Percentiles rank a stretch among this genome's conserved stretches.
phyloP scores from a whole-genome alignment of 2,113 vertebrate genomes.

The Apodemus speciosus region DNA sequence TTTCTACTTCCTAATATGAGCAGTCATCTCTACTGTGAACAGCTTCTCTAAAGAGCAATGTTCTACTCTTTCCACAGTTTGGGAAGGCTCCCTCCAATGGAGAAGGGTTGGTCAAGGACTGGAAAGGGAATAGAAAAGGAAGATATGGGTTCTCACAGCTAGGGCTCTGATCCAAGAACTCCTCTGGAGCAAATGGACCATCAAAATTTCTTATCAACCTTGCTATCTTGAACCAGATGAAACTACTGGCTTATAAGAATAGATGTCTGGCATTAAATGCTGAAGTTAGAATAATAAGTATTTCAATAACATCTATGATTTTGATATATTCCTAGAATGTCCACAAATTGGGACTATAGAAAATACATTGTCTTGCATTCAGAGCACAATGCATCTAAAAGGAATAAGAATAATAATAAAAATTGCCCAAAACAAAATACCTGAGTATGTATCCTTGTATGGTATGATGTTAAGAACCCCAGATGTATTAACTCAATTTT shows the following conservation, averaged over 20 bases:
- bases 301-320: constrained; percentile 17
- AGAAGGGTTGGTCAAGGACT: too few relatives aligned
- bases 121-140: not conserved
- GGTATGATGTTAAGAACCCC: not conserved
- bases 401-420: not conserved
- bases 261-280: not conserved
- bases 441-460: not conserved
- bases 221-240: not conserved
- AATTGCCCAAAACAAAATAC: not conserved
- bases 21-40: not conserved
- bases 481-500: not conserved
- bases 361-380: constrained; percentile 25
- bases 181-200: not conserved
- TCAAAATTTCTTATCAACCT: not conserved
- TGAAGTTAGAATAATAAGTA: not conserved
- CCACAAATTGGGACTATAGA: not conserved
- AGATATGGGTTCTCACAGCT: not conserved
- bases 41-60: not conserved
- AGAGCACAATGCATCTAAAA: not conserved
- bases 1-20: not conserved
- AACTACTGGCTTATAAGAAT: not conserved
- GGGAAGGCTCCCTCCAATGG: not conserved
- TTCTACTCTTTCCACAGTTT: not conserved
- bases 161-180: not conserved
- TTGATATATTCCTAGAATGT: not conserved